Percentiles rank a stretch among this genome's conserved stretches.
phyloP scores from a whole-genome alignment of 2,797 vertebrate species.

The Acanthurus lineatus region DNA sequence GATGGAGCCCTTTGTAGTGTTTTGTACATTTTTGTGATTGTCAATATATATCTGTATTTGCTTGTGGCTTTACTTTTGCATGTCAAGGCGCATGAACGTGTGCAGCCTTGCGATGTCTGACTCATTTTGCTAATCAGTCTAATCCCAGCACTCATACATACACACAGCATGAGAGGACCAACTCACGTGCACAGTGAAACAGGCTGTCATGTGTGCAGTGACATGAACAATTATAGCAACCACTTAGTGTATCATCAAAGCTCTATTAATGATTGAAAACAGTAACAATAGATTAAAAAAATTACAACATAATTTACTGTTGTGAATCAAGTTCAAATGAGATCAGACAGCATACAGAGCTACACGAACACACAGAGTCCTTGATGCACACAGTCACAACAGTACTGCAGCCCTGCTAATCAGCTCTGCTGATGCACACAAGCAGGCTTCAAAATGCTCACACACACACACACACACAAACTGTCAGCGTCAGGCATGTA shows the following conservation, averaged over 20 bases:
- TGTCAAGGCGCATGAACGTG: background rate
- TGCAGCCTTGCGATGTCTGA: conserved; percentile 13
- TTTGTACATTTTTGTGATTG: conserved; percentile 18
- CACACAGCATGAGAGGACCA: conserved; percentile 26
- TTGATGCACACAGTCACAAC: conserved; percentile 49
- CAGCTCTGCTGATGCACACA: conserved; percentile 61
- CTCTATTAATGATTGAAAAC: background rate
- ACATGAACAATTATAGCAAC: conserved; percentile 15
- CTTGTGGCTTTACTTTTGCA: conserved; percentile 4
- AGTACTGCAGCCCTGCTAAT: conserved; percentile 45
- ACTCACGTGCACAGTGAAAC: conserved; percentile 48
- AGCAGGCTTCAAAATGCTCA: conserved; percentile 45
- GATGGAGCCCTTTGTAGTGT: conserved; percentile 12
- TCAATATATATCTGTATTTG: background rate
- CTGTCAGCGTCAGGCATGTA: conserved; percentile 28
- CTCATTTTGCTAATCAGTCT: conserved; percentile 55
- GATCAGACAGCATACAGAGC: background rate
- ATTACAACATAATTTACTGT: background rate
- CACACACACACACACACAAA: conserved; percentile 36
- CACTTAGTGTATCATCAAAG: conserved; percentile 1
- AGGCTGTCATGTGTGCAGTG: conserved; percentile 19
- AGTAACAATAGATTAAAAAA: background rate
- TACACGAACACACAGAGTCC: background rate
- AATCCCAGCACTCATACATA: conserved; percentile 44
- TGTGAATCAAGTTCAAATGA: conserved; percentile 7